Base-by-base conservation (phyloP, 2,113 vertebrate species). In the Mionectes macconnelli region DNA sequence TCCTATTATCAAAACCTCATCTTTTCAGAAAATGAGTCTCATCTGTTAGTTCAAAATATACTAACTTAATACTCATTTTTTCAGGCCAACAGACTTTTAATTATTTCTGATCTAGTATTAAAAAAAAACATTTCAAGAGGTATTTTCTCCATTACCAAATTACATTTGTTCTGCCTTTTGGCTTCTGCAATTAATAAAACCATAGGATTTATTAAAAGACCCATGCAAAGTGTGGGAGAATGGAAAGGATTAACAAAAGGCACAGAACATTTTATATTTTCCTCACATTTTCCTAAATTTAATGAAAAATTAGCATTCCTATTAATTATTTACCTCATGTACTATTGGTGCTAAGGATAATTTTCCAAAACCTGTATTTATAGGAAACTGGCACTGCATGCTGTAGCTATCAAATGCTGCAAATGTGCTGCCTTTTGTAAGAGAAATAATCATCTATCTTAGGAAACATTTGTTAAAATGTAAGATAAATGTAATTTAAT, bases 341-440 rank as follows among this genome's bases (percentile, higher is more conserved):
- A 5, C 33, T 87, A 47, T 66, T 57, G 12, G 20, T 47, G 87
- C 84, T 92, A 92, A 92, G 31, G 28, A 89, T 75, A 86, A 60
- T 90, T 80, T 89, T 62, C 84, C 24, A 35, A 95, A 56, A 12
- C 5, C 27, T 79, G 4, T 80, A 90, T 74, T 89, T 94, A 87
- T 85, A 87, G 23, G 69, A 75, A 85, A 80, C 19, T 55, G 70
- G 59, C 52, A 92, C 57, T 95, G 84, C 55, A 86, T 86, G 37
- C 42, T 79, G 20, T 33, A 96, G 67, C 69, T 90, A 77, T 64
- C 74, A 95, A 91, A 89, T 90, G 55, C 42, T 92, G 76, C 45
- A 89, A 90, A 90, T 96, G 84, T 91, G 74, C 44, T 69, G 40
- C 42, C 50, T 94, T 95, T 96, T 95, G 57, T 93, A 91, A 81